Conservation (phyloP, 2,797 vertebrate genomes). For the Hippoglossus hippoglossus region DNA sequence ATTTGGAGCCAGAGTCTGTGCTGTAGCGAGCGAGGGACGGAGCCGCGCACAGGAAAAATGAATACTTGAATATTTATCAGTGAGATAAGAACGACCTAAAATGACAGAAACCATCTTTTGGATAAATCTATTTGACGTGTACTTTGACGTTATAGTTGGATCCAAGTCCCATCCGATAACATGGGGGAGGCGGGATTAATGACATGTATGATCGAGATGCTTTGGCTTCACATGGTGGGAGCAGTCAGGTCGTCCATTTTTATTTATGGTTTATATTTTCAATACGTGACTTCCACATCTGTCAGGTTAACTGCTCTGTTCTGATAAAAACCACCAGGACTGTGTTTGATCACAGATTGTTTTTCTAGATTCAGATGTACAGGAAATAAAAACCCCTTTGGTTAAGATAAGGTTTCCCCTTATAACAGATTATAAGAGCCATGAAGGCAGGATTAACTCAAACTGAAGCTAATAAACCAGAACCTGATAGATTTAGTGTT, state of each 20-base stretch:
- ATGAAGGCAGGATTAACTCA: conserved; percentile 18
- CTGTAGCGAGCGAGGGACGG: no score
- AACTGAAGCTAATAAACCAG: conserved; percentile 21
- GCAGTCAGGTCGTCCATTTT: background rate
- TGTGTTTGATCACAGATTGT: background rate
- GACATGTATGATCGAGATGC: no score
- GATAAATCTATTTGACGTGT: no score
- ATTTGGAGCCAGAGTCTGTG: no score
- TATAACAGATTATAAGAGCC: conserved; percentile 30
- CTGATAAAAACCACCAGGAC: background rate
- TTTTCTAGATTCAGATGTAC: background rate
- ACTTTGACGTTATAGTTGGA: no score
- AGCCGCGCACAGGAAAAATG: no score
- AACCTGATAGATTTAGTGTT: conserved; percentile 26
- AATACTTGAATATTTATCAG: no score
- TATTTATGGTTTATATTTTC: background rate
- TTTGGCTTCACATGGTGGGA: no score
- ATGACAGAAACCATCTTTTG: no score
- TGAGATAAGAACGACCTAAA: no score
- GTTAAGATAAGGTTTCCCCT: conserved; percentile 5
- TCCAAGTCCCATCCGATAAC: no score
- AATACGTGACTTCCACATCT: background rate
- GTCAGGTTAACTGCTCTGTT: background rate
- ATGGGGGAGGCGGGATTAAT: no score
- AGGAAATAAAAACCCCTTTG: background rate